Base-by-base conservation (phyloP, 2,113 vertebrate species). In the Meriones unguiculatus region DNA sequence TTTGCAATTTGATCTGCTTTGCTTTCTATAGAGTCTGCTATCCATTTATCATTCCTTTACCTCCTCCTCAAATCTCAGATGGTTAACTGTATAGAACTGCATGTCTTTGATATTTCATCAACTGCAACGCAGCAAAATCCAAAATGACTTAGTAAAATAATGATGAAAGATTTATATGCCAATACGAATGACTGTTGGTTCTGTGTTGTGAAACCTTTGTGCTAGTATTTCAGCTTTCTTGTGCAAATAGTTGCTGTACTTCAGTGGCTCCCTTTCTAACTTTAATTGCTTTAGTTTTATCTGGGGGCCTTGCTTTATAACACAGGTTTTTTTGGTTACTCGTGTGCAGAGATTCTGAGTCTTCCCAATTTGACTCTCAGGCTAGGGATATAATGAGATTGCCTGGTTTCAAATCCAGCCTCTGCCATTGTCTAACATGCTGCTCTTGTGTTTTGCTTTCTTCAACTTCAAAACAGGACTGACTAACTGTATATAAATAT, bases 101-200 rank as follows among this genome's bases (percentile, higher is more conserved):
- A 46, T 88, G 92, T 92, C 76, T 94, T 95, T 57, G 89, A 84
- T 73, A 88, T 81, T 59, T 62, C 84, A 82, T 82, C 28, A 92
- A 25, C 41, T 22, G 32, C 24, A 88, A 20, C 50, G 76, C 18
- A 73, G 57, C 2, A 52, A 93, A 91, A 87, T 96, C 35, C 41
- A 89, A 93, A 94, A 87, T n/a, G 67, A 69, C 52, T 95, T 84
- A 35, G 46, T 73, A 59, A 91, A 89, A 89, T 73, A 89, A 89
- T n/a, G 57, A 85, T 96, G 89, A 93, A 84, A 76, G 73, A 78
- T 89, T 41, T 67, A 64, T 69, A 76, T 82, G 35, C 38, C 70
- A 75, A n/a, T 54, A 81, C 30, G 78, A 54, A 72, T 62, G 30
- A 80, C 67, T 30, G 30, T 62, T 81, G 2, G 35, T 25, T 9